Conservation (phyloP, 1,140 invertebrate genomes). For the Coptotermes formosanus region DNA sequence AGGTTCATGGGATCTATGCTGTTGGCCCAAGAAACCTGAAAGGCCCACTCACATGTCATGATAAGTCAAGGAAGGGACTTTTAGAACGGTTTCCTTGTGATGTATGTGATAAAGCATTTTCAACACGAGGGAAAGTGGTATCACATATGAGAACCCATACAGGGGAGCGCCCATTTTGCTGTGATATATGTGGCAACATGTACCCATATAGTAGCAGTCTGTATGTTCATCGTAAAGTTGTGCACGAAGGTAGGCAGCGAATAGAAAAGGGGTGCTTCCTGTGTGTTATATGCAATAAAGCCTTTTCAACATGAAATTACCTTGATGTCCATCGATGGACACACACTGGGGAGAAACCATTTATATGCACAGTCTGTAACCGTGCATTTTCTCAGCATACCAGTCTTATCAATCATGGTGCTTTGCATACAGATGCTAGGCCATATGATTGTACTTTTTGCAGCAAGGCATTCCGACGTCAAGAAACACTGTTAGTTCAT, state of each 20-base stretch:
- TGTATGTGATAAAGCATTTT: conserved; percentile 15
- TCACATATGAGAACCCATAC: conserved; percentile 33
- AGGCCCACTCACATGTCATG: background rate
- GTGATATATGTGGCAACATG: background rate
- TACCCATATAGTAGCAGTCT: background rate
- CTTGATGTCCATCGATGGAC: conserved; percentile 65
- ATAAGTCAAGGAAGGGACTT: background rate
- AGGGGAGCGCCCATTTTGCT: conserved; percentile 34
- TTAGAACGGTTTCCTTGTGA: conserved; percentile 23
- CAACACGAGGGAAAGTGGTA: background rate
- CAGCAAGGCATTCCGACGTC: conserved; percentile 59
- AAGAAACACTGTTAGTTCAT: conserved; percentile 57
- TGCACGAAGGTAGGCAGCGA: background rate
- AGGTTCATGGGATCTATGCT: background rate
- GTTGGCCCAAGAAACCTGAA: background rate
- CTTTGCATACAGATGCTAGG: conserved; percentile 54
- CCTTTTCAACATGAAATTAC: conserved; percentile 43
- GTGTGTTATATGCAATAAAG: conserved; percentile 49
- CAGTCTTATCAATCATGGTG: conserved; percentile 49
- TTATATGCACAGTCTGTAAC: conserved; percentile 59
- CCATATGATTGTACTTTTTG: conserved; percentile 63
- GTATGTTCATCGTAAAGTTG: conserved; percentile 1
- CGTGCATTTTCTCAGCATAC: conserved; percentile 55
- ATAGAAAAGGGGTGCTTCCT: conserved; percentile 40
- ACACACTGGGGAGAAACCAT: conserved; percentile 74